Evolutionary conservation across 1,140 invertebrate genomes (phyloP), one percentile per base, ranked within the genome.

Genomic region (Drosophila tristis): DNA sequence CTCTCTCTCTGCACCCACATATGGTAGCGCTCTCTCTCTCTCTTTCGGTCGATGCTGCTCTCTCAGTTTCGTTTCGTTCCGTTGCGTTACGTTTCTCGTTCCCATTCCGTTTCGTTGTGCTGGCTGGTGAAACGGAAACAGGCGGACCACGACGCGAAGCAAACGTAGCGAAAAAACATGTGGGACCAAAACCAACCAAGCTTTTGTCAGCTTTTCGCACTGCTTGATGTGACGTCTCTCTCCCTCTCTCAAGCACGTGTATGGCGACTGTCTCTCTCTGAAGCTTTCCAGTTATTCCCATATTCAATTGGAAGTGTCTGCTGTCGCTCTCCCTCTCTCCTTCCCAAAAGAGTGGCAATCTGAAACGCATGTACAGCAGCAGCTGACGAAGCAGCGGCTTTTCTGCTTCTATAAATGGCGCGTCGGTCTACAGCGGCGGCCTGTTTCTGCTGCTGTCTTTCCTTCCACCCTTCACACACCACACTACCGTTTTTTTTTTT

Each of bases 341-440:
- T 8, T 55, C 42, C 53, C 11, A 39, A 39, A 39, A 39, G 35
- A 39, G 11, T 39, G 35, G 35, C 35, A 39, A 39, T 39, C 35
- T 39, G 35, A 39, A 39, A 39, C 35, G 35, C 35, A 39, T 39
- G 35, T 39, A 39, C 72, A 55, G n/a, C 57, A 80, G 78, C 82
- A 87, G 82, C 82, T 89, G 82, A 86, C 35, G 35, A 13, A 13
- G 35, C 11, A 39, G 35, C 35, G 35, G 35, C 35, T 39, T 39
- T 39, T 39, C 35, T 39, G 35, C 74, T 86, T 87, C 82, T 87
- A 87, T 87, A 87, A 87, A 87, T 87, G 84, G 82, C 82, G 84
- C 71, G 84, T 66, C 76, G 54, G 50, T 45, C 55, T 42, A 44
- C 48, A 9, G 39, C 51, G 44, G 26, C 50, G 51, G 35, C 35